Evolutionary conservation across 2,888 invertebrate species (phyloP).

Genomic region (Luperina nickerlii): DNA sequence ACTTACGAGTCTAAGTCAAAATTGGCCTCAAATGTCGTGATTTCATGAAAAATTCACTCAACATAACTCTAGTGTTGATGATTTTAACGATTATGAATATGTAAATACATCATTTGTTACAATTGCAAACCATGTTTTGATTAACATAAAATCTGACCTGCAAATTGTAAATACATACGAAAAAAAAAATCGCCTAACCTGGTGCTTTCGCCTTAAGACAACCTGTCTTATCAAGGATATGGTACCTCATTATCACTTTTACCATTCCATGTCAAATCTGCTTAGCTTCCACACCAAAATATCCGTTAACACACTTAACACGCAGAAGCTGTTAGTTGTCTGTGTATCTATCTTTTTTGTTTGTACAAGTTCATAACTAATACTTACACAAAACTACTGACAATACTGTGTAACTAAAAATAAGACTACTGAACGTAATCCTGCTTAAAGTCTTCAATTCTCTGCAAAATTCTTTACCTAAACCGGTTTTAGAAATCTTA

Average conservation of each 20-base stretch:
- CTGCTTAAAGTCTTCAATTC: constrained; percentile 82
- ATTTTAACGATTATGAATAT: neutral
- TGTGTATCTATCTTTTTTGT: constrained; percentile 1
- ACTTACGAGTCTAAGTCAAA: neutral
- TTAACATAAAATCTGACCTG: neutral
- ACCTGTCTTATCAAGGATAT: neutral
- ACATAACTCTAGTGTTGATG: too few species aligned
- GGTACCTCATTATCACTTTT: neutral
- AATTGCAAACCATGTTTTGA: neutral
- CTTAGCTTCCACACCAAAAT: neutral
- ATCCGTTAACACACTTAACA: too few species aligned
- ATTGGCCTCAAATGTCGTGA: neutral
- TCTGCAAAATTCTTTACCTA: constrained; percentile 90
- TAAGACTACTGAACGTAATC: constrained; percentile 59
- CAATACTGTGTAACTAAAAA: constrained; percentile 12
- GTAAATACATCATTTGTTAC: neutral
- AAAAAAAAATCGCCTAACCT: too few species aligned
- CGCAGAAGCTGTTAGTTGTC: neutral
- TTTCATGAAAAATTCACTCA: neutral
- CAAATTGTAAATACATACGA: neutral
- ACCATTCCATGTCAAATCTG: neutral
- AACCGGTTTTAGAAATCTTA: constrained; percentile 36
- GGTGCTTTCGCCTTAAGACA: neutral
- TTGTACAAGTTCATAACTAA: neutral
- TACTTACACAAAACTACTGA: constrained; percentile 11